These are phyloP conservation scores for Centropus unirufus DNA, from an alignment of 2,113 vertebrate species.

Conservation along the genomic window DNA sequence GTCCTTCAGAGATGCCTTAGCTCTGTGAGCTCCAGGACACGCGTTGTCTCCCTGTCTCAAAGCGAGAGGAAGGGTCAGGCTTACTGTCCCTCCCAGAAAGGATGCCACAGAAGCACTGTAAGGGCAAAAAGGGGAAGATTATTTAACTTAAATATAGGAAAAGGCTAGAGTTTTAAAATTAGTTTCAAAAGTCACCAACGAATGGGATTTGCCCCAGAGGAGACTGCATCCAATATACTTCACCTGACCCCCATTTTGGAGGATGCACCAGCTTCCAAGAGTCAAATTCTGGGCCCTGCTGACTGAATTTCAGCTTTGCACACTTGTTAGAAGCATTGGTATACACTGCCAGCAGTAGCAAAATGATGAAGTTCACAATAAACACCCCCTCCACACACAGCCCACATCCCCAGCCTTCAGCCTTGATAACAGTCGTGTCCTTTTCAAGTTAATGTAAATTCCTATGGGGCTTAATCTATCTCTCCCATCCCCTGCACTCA, in stretches of 20 bases:
- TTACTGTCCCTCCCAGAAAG: background rate
- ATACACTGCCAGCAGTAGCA: background rate
- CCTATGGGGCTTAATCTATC: background rate
- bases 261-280: background rate
- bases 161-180: background rate
- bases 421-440: background rate
- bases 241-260: background rate
- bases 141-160: background rate
- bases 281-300: background rate
- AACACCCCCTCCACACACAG: background rate
- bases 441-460: background rate
- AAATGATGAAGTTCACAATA: background rate
- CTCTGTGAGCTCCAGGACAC: background rate
- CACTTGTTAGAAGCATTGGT: background rate
- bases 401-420: background rate
- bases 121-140: background rate
- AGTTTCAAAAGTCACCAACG: background rate
- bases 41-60: background rate
- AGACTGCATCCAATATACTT: background rate
- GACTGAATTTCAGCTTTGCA: background rate
- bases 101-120: background rate
- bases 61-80: background rate
- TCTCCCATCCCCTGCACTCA: background rate
- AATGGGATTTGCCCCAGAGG: background rate
- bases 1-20: background rate